phyloP scores from a whole-genome alignment of 2,797 vertebrate species.

The Telmatherina bonti region DNA sequence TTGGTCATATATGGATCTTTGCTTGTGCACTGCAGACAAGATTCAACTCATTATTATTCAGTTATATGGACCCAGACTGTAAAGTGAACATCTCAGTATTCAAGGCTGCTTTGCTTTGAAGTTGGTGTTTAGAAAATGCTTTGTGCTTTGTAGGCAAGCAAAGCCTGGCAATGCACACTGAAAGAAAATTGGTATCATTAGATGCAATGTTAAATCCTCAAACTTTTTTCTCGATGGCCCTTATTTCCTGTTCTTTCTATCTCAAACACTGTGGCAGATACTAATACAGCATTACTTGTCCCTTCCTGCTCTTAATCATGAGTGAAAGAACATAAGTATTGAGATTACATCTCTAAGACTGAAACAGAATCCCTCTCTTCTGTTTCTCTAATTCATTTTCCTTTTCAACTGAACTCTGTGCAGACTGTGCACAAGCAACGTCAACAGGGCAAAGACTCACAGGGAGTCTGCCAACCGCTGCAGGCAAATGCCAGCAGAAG shows the following conservation, averaged over 20 bases:
- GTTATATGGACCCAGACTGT: too few species aligned
- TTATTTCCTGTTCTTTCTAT: background rate
- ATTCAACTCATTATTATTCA: too few species aligned
- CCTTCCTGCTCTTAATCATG: background rate
- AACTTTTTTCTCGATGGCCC: background rate
- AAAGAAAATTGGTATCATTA: background rate
- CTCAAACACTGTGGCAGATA: background rate
- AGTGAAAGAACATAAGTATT: background rate
- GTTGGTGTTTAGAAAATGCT: too few species aligned
- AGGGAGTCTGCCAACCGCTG: slow-evolving; percentile 55
- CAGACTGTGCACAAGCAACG: slow-evolving; percentile 42
- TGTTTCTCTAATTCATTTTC: slow-evolving; percentile 12
- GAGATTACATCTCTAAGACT: background rate
- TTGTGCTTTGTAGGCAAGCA: background rate
- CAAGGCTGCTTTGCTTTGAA: too few species aligned
- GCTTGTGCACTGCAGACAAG: background rate
- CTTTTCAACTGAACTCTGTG: slow-evolving; percentile 17
- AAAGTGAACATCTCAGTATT: too few species aligned
- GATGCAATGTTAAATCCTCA: background rate
- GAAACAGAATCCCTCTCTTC: slow-evolving; percentile 8
- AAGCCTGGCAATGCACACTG: background rate
- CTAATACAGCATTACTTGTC: background rate
- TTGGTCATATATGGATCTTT: background rate
- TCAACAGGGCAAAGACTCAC: slow-evolving; percentile 65
- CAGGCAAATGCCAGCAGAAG: slow-evolving; percentile 48